Percentiles rank a stretch among this genome's conserved stretches.
Evolutionary conservation across 2,113 vertebrate species (phyloP).

Genomic region (Macquaria ambigua): DNA sequence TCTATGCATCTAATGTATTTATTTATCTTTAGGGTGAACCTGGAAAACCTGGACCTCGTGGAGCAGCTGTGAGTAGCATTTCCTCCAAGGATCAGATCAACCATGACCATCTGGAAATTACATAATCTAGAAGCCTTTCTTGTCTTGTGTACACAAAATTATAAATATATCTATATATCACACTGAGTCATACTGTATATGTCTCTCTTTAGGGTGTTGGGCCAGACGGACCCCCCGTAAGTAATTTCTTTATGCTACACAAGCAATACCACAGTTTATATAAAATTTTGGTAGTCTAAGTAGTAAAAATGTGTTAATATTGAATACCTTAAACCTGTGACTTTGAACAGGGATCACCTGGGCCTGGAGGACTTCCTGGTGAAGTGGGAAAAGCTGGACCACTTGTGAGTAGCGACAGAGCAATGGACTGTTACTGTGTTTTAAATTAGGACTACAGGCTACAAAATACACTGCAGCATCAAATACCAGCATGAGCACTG

Average conservation of each 20-base stretch:
- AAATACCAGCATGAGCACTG: neutral
- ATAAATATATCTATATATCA: neutral
- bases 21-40: slow-evolving; percentile 90
- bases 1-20: slow-evolving; percentile 9
- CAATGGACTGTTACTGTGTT: neutral
- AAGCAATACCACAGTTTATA: neutral
- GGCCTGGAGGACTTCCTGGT: slow-evolving; percentile 92
- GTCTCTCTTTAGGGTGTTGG: slow-evolving; percentile 89
- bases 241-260: slow-evolving; percentile 68
- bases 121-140: neutral
- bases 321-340: slow-evolving; percentile 29
- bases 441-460: neutral
- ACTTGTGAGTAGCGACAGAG: slow-evolving; percentile 87
- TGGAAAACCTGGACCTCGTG: slow-evolving; percentile 90
- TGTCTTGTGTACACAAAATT: neutral
- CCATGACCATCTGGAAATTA: neutral
- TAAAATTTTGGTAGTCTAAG: neutral
- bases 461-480: neutral
- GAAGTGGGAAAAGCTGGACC: slow-evolving; percentile 91
- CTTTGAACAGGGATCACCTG: slow-evolving; percentile 89
- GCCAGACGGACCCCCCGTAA: slow-evolving; percentile 90
- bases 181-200: slow-evolving; percentile 33
- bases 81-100: neutral
- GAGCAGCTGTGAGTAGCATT: slow-evolving; percentile 89
- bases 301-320: neutral